Evolutionary conservation across 2,888 invertebrate species (phyloP), one percentile per base, ranked within the genome.

Genomic region (Amiota communis): DNA sequence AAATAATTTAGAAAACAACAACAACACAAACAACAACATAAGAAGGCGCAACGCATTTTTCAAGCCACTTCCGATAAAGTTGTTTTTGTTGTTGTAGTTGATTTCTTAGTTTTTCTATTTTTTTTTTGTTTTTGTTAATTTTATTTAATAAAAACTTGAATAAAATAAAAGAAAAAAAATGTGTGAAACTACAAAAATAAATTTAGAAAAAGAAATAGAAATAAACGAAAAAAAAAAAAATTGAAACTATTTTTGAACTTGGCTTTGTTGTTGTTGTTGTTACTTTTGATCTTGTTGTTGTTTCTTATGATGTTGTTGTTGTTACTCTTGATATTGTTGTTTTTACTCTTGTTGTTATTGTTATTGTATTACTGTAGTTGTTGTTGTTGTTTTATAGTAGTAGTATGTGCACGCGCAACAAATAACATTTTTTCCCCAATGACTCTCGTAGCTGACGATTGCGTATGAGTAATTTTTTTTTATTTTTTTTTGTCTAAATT

Each of bases 361-460:
- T 23, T 36, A 0, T 51, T 51, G 1, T 51, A 51, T 51, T n/a
- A n/a, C n/a, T n/a, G 23, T 61, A 17, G 11, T 61, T 61, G 15
- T 61, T 61, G 61, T 12, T 61, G 2, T 23, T 36, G 4, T 51
- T 51, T 51, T 51, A 51, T 51, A 13, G 1, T 51, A n/a, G n/a
- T 10, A 8, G 53, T 51, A n/a, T 51, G 3, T 17, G n/a, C 59
- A 59, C 59, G 59, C 59, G 59, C 59, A 11, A 59, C 72, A 13
- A 75, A 79, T 15, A 72, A 74, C 36, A 73, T 75, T 78, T 79
- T 80, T 75, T 74, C 72, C 70, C 71, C 36, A 48, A 17, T 53
- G 36, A 36, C 36, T 36, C 8, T 36, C 6, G 36, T 36, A 2
- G 3, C 6, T 36, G 36, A 36, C 36, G 70, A 75, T 51, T 63